Conservation (phyloP, 2,113 vertebrate species). For the Aix galericulata region DNA sequence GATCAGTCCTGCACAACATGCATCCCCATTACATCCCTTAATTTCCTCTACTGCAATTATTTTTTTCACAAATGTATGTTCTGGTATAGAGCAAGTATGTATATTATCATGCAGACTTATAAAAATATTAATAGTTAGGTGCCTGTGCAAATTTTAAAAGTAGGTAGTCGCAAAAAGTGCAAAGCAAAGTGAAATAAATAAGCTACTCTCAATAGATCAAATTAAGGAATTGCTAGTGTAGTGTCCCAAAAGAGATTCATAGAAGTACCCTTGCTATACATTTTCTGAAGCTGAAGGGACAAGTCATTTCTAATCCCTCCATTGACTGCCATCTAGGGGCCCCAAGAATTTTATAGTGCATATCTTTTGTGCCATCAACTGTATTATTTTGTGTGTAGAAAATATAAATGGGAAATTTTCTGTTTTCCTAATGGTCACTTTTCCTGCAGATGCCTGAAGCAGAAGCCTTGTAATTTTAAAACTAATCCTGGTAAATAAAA, state of each 20-base stretch:
- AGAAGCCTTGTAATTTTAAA: constrained; percentile 1
- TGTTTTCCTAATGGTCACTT: not conserved
- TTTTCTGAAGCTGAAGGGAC: constrained; percentile 26
- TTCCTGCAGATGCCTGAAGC: not conserved
- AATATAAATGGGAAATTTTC: not conserved
- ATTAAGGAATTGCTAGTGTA: not conserved
- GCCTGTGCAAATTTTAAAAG: not conserved
- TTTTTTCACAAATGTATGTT: not conserved
- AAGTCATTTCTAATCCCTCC: constrained; percentile 41
- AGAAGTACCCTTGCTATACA: not conserved
- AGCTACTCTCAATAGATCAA: not conserved
- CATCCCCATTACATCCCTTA: not conserved
- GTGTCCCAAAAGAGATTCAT: not conserved
- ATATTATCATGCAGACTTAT: not conserved
- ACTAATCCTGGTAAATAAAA: not conserved
- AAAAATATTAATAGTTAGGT: accelerated
- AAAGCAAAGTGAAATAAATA: not conserved
- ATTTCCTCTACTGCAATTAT: not conserved
- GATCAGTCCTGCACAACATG: not conserved
- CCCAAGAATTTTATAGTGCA: constrained; percentile 13
- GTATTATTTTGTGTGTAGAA: not conserved
- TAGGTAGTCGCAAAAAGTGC: not conserved
- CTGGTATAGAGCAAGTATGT: not conserved
- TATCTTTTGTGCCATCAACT: constrained; percentile 21
- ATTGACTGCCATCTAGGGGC: constrained; percentile 71